phyloP scores from a whole-genome alignment of 2,797 vertebrate species.

The Alauda arvensis region DNA sequence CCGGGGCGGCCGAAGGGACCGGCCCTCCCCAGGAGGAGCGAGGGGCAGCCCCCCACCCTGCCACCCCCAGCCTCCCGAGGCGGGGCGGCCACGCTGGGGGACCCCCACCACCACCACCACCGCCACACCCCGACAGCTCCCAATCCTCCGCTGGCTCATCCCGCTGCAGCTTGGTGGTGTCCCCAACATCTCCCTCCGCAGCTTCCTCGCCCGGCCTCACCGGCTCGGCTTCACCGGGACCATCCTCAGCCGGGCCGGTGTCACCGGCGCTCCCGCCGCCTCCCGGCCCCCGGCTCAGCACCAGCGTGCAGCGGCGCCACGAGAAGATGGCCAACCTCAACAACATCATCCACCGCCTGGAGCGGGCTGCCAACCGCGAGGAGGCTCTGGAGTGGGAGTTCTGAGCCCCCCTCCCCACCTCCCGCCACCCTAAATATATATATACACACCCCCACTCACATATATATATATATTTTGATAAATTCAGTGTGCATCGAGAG shows the following conservation, averaged over 20 bases:
- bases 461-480: conserved; percentile 64
- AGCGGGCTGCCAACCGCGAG: conserved; percentile 93
- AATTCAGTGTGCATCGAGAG: conserved; percentile 17
- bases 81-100: conserved; percentile 7
- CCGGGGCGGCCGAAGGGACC: conserved; percentile 59
- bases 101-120: conserved; percentile 25
- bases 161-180: conserved; percentile 88
- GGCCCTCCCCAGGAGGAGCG: conserved; percentile 73
- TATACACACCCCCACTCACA: not conserved
- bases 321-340: conserved; percentile 99
- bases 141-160: conserved; percentile 86
- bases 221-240: conserved; percentile 88
- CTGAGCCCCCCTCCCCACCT: conserved; percentile 58
- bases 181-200: conserved; percentile 88
- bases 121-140: conserved; percentile 81
- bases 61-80: conserved; percentile 61
- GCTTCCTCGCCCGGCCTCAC: conserved; percentile 90
- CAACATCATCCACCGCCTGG: conserved; percentile 97
- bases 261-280: conserved; percentile 82
- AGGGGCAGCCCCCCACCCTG: conserved; percentile 14
- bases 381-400: conserved; percentile 98
- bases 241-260: conserved; percentile 89
- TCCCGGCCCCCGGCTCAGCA: conserved; percentile 80
- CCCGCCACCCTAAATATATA: not conserved
- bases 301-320: conserved; percentile 90